A percentile compares a stretch with the other conserved stretches of the same genome.
phyloP scores from a whole-genome alignment of 2,888 invertebrate genomes.

The Ceriagrion tenellum region DNA sequence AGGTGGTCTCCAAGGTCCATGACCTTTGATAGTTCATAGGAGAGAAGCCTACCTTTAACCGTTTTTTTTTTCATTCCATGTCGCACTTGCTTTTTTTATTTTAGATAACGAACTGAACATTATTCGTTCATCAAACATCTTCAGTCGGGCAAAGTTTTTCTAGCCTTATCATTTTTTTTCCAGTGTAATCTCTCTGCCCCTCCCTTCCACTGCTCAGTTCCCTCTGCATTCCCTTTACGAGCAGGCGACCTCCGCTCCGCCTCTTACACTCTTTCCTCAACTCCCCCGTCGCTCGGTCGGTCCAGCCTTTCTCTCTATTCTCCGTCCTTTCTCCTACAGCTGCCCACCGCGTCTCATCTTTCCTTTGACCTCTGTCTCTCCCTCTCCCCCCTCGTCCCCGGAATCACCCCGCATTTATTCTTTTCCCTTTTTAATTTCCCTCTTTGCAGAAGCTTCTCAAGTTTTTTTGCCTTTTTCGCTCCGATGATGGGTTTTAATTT shows the following conservation, averaged over 20 bases:
- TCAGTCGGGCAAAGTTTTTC: too few species aligned
- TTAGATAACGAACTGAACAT: too few species aligned
- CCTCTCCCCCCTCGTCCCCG: not conserved
- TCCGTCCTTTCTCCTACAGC: too few species aligned
- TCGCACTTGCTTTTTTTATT: too few species aligned
- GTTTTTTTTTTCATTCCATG: too few species aligned
- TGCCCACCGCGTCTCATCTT: not conserved
- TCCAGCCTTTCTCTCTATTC: not conserved
- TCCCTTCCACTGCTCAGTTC: not conserved
- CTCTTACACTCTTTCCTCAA: not conserved
- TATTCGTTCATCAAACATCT: too few species aligned
- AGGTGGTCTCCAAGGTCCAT: too few species aligned
- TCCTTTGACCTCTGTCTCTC: not conserved
- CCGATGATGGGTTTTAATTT: constrained; percentile 17
- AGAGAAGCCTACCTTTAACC: too few species aligned
- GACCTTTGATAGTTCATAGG: too few species aligned
- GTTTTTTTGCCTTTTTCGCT: constrained; percentile 1
- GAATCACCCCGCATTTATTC: not conserved
- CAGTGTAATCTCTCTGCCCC: not conserved
- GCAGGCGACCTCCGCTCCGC: not conserved
- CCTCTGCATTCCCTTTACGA: not conserved
- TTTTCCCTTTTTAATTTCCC: not conserved
- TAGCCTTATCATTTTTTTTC: too few species aligned
- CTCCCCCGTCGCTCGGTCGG: not conserved
- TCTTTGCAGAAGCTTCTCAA: not conserved